These are phyloP conservation scores for Stomatorhinus walkeri DNA, from an alignment of 2,797 vertebrate species.

Conservation along the genomic window DNA sequence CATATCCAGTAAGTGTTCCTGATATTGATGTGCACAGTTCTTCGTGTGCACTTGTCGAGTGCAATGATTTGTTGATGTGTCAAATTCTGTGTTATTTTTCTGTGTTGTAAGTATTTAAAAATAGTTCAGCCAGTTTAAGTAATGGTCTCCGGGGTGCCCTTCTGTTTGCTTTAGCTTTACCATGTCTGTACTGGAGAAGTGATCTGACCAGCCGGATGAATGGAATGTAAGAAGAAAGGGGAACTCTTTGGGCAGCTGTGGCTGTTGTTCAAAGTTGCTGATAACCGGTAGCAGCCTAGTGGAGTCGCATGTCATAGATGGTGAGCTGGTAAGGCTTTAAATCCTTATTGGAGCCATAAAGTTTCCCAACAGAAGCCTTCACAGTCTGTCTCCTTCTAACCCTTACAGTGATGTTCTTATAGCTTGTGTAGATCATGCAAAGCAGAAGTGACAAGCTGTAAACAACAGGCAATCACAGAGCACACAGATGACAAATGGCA, in stretches of 20 bases:
- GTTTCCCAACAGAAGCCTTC: neutral
- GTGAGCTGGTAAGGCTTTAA: neutral
- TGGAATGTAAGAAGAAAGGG: neutral
- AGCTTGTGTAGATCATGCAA: neutral
- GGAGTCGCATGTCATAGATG: neutral
- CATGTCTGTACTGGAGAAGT: neutral
- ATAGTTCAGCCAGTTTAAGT: neutral
- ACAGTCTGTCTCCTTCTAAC: neutral
- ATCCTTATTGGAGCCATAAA: neutral
- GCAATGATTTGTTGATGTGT: neutral
- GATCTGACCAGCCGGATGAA: neutral
- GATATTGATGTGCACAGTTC: neutral
- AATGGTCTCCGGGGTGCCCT: neutral
- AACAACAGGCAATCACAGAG: neutral
- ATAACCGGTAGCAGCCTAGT: conserved; percentile 7
- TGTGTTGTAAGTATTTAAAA: neutral
- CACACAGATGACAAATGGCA: too few relatives aligned
- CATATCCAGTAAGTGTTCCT: neutral
- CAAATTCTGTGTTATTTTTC: neutral
- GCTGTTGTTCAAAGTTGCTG: conserved; percentile 6
- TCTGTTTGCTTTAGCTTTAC: neutral
- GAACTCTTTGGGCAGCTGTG: neutral
- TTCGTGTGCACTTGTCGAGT: neutral
- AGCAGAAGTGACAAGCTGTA: neutral
- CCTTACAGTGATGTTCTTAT: neutral